A percentile compares a stretch with the other conserved stretches of the same genome.
Conservation (phyloP, 2,797 vertebrate species). For the Sebastes oblongus region DNA sequence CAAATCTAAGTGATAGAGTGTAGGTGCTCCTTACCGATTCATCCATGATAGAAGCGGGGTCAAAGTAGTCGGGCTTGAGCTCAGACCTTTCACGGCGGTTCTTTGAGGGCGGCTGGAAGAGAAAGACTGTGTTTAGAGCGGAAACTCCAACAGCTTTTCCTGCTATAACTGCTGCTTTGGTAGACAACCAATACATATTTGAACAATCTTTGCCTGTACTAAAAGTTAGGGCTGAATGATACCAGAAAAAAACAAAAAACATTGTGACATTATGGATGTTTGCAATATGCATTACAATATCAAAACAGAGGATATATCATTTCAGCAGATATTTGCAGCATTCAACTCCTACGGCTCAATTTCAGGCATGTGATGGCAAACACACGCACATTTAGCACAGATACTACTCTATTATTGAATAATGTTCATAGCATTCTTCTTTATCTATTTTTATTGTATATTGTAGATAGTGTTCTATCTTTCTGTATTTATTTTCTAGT, state of each 20-base stretch:
- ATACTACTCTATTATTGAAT: too few species aligned
- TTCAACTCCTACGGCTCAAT: background rate
- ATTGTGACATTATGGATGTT: background rate
- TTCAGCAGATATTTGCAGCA: background rate
- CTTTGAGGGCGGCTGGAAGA: slow-evolving; percentile 94
- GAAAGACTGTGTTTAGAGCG: background rate
- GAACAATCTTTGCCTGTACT: background rate
- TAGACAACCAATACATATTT: background rate
- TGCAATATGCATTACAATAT: background rate
- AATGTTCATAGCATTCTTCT: too few species aligned
- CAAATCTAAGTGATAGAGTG: background rate
- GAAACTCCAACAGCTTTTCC: background rate
- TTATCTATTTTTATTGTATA: too few species aligned
- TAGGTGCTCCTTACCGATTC: slow-evolving; percentile 90
- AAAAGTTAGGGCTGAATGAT: background rate
- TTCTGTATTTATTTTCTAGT: too few species aligned
- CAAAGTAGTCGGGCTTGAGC: slow-evolving; percentile 99
- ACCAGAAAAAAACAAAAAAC: background rate
- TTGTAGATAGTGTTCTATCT: too few species aligned
- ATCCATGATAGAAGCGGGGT: slow-evolving; percentile 99
- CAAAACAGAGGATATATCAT: background rate
- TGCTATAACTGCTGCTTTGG: background rate
- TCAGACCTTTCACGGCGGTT: slow-evolving; percentile 98
- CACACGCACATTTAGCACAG: too few species aligned
- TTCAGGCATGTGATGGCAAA: background rate